Conservation (phyloP, 2,888 invertebrate genomes). For the Helleia helle region DNA sequence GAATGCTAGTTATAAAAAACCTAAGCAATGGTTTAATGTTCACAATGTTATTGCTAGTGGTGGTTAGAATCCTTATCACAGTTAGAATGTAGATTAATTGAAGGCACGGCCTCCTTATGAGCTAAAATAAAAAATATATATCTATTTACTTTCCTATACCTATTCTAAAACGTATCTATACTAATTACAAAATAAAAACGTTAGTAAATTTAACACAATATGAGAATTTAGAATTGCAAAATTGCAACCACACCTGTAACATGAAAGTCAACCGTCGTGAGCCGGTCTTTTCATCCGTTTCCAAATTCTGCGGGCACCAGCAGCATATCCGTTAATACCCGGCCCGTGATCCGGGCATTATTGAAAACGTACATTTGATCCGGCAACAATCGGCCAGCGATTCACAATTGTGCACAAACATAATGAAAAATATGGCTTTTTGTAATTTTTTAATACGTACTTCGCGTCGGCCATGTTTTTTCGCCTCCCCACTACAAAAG, state of each 20-base stretch:
- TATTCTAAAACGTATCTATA: too few relatives aligned
- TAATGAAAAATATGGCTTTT: slow-evolving; percentile 16
- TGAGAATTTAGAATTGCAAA: too few relatives aligned
- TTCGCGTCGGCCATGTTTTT: slow-evolving; percentile 4
- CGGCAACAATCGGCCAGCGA: slow-evolving; percentile 20
- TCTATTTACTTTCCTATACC: too few relatives aligned
- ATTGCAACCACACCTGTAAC: neutral
- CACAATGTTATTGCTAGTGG: too few relatives aligned
- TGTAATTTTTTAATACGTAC: slow-evolving; percentile 11
- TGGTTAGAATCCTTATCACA: too few relatives aligned
- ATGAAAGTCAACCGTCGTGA: neutral
- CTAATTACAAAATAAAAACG: too few relatives aligned
- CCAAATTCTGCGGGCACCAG: slow-evolving; percentile 17
- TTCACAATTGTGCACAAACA: slow-evolving; percentile 14
- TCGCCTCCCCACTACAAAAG: slow-evolving; percentile 7
- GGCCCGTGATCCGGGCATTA: slow-evolving; percentile 52
- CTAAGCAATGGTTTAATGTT: too few relatives aligned
- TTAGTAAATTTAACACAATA: too few relatives aligned
- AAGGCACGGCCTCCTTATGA: too few relatives aligned
- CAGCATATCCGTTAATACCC: slow-evolving; percentile 37
- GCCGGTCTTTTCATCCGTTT: slow-evolving; percentile 12
- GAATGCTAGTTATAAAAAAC: too few relatives aligned
- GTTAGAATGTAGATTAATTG: too few relatives aligned
- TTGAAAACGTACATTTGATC: slow-evolving; percentile 49
- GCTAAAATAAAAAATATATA: too few relatives aligned